Evolutionary conservation across 2,113 vertebrate genomes (phyloP).

Genomic region (Echinops telfairi): DNA sequence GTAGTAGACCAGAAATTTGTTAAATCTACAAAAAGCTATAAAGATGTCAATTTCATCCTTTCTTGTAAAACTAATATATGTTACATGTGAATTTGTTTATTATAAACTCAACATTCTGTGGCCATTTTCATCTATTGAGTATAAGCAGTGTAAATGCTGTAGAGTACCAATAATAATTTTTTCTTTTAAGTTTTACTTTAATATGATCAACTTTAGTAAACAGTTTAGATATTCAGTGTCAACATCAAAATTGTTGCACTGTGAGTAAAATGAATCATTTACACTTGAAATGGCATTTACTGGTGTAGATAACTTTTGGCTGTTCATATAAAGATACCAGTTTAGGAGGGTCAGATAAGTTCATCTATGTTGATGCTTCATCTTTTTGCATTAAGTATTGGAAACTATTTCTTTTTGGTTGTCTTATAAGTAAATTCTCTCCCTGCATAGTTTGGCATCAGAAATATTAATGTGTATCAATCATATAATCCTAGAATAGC

Average conservation of each 20-base stretch:
- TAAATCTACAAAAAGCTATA: slow-evolving; percentile 84
- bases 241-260: slow-evolving; percentile 62
- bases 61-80: slow-evolving; percentile 85
- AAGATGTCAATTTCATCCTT: slow-evolving; percentile 85
- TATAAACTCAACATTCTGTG: slow-evolving; percentile 86
- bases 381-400: slow-evolving; percentile 61
- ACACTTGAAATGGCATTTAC: slow-evolving; percentile 70
- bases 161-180: slow-evolving; percentile 62
- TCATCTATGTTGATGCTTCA: slow-evolving; percentile 68
- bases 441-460: slow-evolving; percentile 61
- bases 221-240: slow-evolving; percentile 70
- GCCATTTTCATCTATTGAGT: slow-evolving; percentile 84
- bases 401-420: slow-evolving; percentile 54
- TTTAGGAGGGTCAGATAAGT: slow-evolving; percentile 40
- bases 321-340: slow-evolving; percentile 49
- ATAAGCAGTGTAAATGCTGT: slow-evolving; percentile 82
- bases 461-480: slow-evolving; percentile 66
- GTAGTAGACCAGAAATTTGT: slow-evolving; percentile 84
- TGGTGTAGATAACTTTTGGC: slow-evolving; percentile 64
- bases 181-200: slow-evolving; percentile 75
- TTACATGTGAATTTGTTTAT: slow-evolving; percentile 90
- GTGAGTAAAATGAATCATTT: slow-evolving; percentile 72
- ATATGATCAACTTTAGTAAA: slow-evolving; percentile 81
- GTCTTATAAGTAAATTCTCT: slow-evolving; percentile 64
- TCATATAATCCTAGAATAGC: slow-evolving; percentile 68